phyloP scores from a whole-genome alignment of 2,113 vertebrate genomes.

The Abramis brama region DNA sequence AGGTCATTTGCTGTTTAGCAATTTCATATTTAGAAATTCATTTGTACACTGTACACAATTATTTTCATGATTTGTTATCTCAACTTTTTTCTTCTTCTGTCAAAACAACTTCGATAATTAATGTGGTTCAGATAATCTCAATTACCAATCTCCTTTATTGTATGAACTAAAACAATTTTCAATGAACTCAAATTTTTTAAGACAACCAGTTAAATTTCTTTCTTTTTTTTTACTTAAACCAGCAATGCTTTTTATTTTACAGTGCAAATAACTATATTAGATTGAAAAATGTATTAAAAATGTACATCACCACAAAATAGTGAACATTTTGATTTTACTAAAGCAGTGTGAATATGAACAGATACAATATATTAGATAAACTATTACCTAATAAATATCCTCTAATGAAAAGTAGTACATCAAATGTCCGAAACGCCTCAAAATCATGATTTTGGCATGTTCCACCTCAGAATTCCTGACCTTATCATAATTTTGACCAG shows the following conservation, averaged over 20 bases:
- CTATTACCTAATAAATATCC: no score
- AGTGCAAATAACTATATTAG: neutral
- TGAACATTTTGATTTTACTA: neutral
- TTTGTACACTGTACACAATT: neutral
- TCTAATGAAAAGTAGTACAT: neutral
- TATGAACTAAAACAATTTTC: no score
- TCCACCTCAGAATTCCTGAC: neutral
- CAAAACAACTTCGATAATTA: no score
- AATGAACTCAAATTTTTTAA: no score
- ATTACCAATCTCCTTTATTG: no score
- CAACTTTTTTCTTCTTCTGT: no score
- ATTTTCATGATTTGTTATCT: no score
- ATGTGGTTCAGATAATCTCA: no score
- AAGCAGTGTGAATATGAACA: neutral
- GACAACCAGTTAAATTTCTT: no score
- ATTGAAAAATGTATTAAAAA: neutral
- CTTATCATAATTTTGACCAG: neutral
- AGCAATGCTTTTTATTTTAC: no score
- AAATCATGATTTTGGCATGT: neutral
- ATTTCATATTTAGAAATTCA: neutral
- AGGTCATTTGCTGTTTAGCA: neutral
- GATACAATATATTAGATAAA: no score
- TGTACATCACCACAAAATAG: neutral
- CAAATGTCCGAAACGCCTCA: neutral
- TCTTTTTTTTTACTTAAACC: no score